Percentiles rank a stretch among this genome's conserved stretches.
phyloP scores from a whole-genome alignment of 2,113 vertebrate genomes.

The Apteryx owenii region DNA sequence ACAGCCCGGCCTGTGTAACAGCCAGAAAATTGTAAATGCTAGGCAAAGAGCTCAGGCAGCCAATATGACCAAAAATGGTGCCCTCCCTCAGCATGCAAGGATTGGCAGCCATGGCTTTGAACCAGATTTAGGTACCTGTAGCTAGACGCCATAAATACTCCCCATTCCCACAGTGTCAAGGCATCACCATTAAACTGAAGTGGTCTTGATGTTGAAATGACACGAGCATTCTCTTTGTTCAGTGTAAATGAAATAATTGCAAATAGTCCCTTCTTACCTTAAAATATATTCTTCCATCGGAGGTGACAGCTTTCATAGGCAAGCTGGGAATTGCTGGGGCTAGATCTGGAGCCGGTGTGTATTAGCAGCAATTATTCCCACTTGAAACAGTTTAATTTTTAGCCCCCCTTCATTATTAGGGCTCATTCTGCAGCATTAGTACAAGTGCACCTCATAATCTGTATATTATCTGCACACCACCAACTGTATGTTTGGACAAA shows the following conservation, averaged over 20 bases:
- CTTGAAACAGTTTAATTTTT: background rate
- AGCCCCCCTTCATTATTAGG: background rate
- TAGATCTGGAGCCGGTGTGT: background rate
- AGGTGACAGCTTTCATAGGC: background rate
- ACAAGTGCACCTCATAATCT: background rate
- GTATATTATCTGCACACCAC: background rate
- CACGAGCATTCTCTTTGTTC: background rate
- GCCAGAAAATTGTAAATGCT: background rate
- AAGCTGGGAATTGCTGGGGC: background rate
- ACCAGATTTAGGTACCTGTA: background rate
- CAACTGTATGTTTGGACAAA: background rate
- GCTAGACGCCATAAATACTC: background rate
- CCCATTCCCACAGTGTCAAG: background rate
- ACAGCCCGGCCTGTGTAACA: background rate
- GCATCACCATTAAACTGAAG: background rate
- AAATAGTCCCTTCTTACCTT: background rate
- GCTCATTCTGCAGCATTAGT: background rate
- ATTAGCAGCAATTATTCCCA: background rate
- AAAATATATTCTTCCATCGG: background rate
- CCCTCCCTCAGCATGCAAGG: background rate
- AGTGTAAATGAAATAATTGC: background rate
- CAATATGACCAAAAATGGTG: background rate
- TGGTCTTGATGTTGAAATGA: background rate
- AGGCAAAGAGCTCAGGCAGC: background rate
- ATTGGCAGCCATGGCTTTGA: background rate